Percentiles rank a stretch among this genome's conserved stretches.
phyloP scores from a whole-genome alignment of 2,888 invertebrate genomes.

The Blastobasis adustella region DNA sequence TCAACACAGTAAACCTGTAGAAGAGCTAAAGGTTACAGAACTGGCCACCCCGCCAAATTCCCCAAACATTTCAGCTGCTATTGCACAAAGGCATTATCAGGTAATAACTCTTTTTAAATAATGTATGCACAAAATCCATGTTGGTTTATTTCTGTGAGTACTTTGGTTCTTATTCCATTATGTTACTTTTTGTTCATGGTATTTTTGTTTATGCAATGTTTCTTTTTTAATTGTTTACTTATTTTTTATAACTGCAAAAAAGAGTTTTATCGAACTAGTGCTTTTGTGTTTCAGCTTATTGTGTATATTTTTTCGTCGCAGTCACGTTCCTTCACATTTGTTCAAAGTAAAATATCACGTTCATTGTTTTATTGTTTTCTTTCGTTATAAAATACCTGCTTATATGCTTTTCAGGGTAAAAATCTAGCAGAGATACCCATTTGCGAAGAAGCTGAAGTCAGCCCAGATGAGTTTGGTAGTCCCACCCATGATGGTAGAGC shows the following conservation, averaged over 20 bases:
- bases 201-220: conserved; percentile 10
- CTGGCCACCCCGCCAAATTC: conserved; percentile 83
- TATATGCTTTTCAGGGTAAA: conserved; percentile 55
- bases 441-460: conserved; percentile 77
- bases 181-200: conserved; percentile 11
- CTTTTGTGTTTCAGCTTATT: conserved; percentile 7
- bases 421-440: conserved; percentile 78
- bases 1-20: conserved; percentile 61
- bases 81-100: conserved; percentile 76
- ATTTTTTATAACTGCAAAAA: not conserved
- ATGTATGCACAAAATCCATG: conserved; percentile 31
- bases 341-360: too few species aligned
- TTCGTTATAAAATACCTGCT: not conserved
- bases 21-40: conserved; percentile 59
- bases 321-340: too few species aligned
- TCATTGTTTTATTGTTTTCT: too few species aligned
- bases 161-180: conserved; percentile 39
- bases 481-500: conserved; percentile 57
- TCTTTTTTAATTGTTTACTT: not conserved
- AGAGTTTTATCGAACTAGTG: too few species aligned
- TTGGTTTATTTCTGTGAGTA: conserved; percentile 67
- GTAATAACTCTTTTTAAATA: conserved; percentile 46
- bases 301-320: conserved; percentile 9
- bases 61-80: conserved; percentile 79
- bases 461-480: conserved; percentile 75